These are phyloP conservation scores for Datnioides undecimradiatus DNA, from an alignment of 2,113 vertebrate species.

Conservation along the genomic window DNA sequence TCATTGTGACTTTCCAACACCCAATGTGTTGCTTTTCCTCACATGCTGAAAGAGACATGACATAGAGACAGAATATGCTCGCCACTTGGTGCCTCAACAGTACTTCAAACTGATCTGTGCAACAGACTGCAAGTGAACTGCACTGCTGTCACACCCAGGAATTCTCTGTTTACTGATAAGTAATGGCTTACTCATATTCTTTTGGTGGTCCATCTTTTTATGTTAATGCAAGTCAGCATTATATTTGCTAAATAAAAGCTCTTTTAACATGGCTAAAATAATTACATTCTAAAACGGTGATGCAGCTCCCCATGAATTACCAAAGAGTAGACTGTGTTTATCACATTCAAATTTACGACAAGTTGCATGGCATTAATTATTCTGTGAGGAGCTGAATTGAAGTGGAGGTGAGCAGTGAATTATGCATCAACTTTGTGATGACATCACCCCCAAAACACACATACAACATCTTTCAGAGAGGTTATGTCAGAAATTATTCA, in stretches of 20 bases:
- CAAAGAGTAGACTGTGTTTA: slow-evolving; percentile 19
- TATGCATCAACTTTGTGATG: slow-evolving; percentile 46
- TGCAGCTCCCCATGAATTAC: neutral
- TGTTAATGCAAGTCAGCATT: neutral
- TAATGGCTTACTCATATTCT: slow-evolving; percentile 1
- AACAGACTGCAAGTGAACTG: slow-evolving; percentile 21
- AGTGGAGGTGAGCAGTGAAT: slow-evolving; percentile 52
- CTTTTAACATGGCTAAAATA: neutral
- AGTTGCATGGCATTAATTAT: slow-evolving; percentile 38
- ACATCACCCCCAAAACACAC: slow-evolving; percentile 42
- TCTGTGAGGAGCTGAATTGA: slow-evolving; percentile 54
- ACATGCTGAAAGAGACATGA: slow-evolving; percentile 40
- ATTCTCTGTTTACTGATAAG: slow-evolving; percentile 1
- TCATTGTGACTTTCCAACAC: slow-evolving; percentile 45
- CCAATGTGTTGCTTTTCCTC: slow-evolving; percentile 35
- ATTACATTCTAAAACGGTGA: neutral
- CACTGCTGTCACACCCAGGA: slow-evolving; percentile 7
- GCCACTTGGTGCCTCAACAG: slow-evolving; percentile 22
- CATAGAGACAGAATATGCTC: neutral
- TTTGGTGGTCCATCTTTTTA: neutral
- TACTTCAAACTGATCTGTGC: slow-evolving; percentile 35
- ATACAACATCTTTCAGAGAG: slow-evolving; percentile 4
- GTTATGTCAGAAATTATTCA: slow-evolving; percentile 28
- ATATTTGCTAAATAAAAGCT: neutral
- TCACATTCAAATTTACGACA: slow-evolving; percentile 32